Conservation (phyloP, 2,888 invertebrate species). For the Andrena minutula region DNA sequence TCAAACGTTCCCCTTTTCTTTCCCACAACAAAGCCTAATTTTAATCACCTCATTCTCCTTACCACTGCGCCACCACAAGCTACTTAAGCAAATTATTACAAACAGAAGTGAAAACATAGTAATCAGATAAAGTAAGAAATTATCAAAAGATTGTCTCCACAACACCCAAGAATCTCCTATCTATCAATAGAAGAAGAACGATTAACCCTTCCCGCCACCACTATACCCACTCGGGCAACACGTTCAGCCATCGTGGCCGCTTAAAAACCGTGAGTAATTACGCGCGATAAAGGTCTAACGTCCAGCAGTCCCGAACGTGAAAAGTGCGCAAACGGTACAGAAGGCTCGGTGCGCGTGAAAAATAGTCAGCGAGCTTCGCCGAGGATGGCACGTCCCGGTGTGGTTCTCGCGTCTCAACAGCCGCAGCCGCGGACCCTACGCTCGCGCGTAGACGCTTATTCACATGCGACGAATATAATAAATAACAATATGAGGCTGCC, state of each 20-base stretch:
- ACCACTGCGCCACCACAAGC: too few species aligned
- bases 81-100: too few species aligned
- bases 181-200: too few species aligned
- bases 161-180: too few species aligned
- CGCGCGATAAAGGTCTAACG: not conserved
- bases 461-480: constrained; percentile 74
- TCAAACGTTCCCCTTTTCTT: too few species aligned
- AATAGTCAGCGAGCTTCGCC: not conserved
- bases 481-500: constrained; percentile 80
- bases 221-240: not conserved
- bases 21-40: too few species aligned
- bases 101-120: too few species aligned
- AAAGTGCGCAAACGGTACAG: constrained; percentile 5
- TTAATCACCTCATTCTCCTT: too few species aligned
- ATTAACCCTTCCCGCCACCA: not conserved
- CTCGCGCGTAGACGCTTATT: constrained; percentile 38
- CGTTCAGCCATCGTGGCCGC: not conserved
- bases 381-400: not conserved
- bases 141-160: too few species aligned
- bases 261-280: not conserved
- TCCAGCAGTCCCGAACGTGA: not conserved
- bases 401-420: constrained; percentile 37
- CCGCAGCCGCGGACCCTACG: not conserved
- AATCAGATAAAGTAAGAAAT: too few species aligned
- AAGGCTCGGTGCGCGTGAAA: not conserved